phyloP scores from a whole-genome alignment of 2,888 invertebrate species.

The Epinotia bilunana region DNA sequence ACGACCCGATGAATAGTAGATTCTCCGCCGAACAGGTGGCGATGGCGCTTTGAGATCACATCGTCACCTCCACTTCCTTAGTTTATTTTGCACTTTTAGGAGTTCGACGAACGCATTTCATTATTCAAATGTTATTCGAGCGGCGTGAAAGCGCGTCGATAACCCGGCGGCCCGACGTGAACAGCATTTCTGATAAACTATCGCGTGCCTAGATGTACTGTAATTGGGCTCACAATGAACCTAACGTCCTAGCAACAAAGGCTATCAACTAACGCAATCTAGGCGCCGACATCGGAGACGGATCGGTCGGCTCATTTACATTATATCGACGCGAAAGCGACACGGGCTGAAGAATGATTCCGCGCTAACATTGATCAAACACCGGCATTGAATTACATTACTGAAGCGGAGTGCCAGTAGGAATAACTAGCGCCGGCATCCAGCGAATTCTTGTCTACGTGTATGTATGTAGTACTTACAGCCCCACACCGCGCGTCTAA shows the following conservation, averaged over 20 bases:
- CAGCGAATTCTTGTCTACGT: constrained; percentile 54
- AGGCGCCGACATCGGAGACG: constrained; percentile 55
- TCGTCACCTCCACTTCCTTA: constrained; percentile 56
- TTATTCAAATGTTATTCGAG: constrained; percentile 81
- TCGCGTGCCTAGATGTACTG: constrained; percentile 58
- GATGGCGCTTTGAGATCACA: constrained; percentile 63
- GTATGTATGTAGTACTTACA: constrained; percentile 38
- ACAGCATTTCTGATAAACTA: constrained; percentile 69
- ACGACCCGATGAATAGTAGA: constrained; percentile 71
- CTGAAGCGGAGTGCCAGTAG: constrained; percentile 44
- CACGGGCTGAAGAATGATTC: constrained; percentile 54
- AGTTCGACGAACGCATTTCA: constrained; percentile 77
- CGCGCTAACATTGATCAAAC: constrained; percentile 63
- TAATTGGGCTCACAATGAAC: constrained; percentile 51
- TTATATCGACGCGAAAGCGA: constrained; percentile 64
- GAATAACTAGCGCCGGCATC: constrained; percentile 46
- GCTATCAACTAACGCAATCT: constrained; percentile 54
- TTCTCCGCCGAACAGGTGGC: constrained; percentile 69
- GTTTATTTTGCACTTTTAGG: constrained; percentile 73
- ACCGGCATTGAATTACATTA: constrained; percentile 62
- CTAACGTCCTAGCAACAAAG: constrained; percentile 58
- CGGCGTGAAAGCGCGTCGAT: constrained; percentile 79
- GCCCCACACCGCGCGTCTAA: constrained; percentile 49
- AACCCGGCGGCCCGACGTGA: constrained; percentile 72
- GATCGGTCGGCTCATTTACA: constrained; percentile 62